These are phyloP conservation scores for Drosophila rufa DNA, from an alignment of 1,140 invertebrate genomes.

Conservation along the genomic window DNA sequence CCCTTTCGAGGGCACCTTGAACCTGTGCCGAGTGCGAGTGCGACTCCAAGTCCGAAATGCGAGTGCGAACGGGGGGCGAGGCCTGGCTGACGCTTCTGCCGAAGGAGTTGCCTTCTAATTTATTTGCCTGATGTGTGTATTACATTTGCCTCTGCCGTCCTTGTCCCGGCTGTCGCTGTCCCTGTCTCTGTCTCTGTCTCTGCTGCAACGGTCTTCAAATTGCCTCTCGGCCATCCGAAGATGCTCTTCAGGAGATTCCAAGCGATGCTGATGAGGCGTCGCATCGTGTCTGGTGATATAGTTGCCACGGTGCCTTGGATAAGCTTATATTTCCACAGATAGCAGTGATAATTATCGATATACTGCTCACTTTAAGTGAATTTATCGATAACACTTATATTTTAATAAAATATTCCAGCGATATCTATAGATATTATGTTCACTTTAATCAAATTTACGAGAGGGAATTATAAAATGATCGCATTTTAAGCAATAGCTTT, in stretches of 20 bases:
- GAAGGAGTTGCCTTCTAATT: conserved; percentile 84
- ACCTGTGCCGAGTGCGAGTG: not conserved
- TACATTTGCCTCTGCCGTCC: conserved; percentile 62
- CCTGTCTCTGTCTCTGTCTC: conserved; percentile 8
- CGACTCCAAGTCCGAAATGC: not conserved
- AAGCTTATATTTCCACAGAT: not conserved
- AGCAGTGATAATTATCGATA: not conserved
- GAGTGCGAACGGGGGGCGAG: conserved; percentile 51
- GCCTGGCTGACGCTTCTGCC: conserved; percentile 73
- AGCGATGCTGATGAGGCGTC: conserved; percentile 36
- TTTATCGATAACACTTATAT: too few species aligned
- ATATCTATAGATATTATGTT: too few species aligned
- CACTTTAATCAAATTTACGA: too few species aligned
- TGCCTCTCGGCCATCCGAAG: conserved; percentile 57
- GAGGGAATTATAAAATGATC: too few species aligned
- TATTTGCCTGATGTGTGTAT: conserved; percentile 84
- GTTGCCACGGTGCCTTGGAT: conserved; percentile 9
- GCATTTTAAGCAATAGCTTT: too few species aligned
- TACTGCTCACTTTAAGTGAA: too few species aligned
- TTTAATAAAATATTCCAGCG: too few species aligned
- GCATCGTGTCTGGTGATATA: conserved; percentile 2
- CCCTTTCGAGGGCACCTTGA: conserved; percentile 11
- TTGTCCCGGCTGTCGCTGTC: not conserved
- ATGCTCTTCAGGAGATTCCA: conserved; percentile 15
- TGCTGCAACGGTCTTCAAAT: conserved; percentile 40